phyloP scores from a whole-genome alignment of 2,113 vertebrate genomes.

The Stomatorhinus ivindoensis region DNA sequence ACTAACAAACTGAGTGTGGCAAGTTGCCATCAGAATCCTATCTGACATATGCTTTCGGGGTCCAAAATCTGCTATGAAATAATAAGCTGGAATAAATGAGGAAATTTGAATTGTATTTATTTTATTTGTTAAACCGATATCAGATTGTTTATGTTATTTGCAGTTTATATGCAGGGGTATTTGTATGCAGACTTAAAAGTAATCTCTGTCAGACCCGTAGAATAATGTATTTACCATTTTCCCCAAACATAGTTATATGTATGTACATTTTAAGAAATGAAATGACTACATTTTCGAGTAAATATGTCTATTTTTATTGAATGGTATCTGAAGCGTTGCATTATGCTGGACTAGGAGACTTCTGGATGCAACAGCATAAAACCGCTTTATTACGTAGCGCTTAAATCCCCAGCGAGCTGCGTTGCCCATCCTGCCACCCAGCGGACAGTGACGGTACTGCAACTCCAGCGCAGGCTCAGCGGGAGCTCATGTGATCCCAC shows the following conservation, averaged over 20 bases:
- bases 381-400: neutral
- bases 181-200: neutral
- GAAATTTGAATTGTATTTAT: neutral
- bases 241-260: neutral
- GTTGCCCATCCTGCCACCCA: neutral
- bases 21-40: slow-evolving; percentile 87
- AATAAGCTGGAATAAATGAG: neutral
- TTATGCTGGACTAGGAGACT: neutral
- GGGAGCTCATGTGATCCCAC: neutral
- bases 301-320: neutral
- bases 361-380: neutral
- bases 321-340: neutral
- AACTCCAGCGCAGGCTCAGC: neutral
- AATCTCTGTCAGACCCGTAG: neutral
- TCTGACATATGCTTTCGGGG: slow-evolving; percentile 46
- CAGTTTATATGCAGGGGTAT: neutral
- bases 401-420: neutral
- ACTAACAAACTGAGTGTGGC: slow-evolving; percentile 91
- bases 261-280: neutral
- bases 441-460: neutral
- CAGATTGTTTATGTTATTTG: neutral
- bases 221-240: neutral
- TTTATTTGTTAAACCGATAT: neutral
- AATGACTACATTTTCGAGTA: neutral
- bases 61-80: neutral